Percentiles rank a stretch among this genome's conserved stretches.
Conservation (phyloP, 92 coral and sea anemone species). For the Nematostella vectensis region DNA sequence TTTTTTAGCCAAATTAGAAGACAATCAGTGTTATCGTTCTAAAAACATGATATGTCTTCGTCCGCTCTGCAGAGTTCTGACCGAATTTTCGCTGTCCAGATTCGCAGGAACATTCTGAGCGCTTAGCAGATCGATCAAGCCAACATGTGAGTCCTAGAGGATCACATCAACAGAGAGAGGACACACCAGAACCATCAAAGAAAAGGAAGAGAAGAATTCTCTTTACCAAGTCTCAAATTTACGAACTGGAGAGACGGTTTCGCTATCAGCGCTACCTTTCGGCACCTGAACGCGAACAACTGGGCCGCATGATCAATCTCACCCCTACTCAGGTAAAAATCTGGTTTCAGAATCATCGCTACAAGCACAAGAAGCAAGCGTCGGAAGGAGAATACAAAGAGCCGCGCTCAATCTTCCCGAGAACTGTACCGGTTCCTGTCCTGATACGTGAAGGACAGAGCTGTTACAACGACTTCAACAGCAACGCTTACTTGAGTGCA, state of each 20-base stretch:
- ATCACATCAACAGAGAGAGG: conserved; percentile 32
- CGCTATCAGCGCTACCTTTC: conserved; percentile 96
- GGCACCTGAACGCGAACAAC: conserved; percentile 98
- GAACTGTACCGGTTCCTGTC: conserved; percentile 87
- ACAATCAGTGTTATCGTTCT: conserved; percentile 26
- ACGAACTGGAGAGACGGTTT: conserved; percentile 93
- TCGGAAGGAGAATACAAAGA: conserved; percentile 91
- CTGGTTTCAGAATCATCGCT: conserved; percentile 99
- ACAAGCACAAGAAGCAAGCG: conserved; percentile 93
- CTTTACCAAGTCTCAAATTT: conserved; percentile 95
- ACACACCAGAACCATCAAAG: conserved; percentile 60
- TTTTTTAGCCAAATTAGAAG: conserved; percentile 14
- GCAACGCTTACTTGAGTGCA: conserved; percentile 24
- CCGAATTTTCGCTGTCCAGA: conserved; percentile 23
- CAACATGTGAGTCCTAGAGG: conserved; percentile 33
- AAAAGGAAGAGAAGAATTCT: conserved; percentile 92
- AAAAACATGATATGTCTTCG: conserved; percentile 29
- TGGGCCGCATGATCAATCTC: conserved; percentile 92
- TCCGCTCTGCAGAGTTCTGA: conserved; percentile 20
- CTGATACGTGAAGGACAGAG: conserved; percentile 94
- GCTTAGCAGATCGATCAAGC: conserved; percentile 38
- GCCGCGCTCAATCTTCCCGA: conserved; percentile 72
- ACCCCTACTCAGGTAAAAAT: conserved; percentile 99
- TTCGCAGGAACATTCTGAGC: conserved; percentile 57
- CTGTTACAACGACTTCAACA: conserved; percentile 52